A percentile compares a stretch with the other conserved stretches of the same genome.
These are phyloP conservation scores for Drosophila mauritiana DNA, from an alignment of 1,140 invertebrate species.

Conservation along the genomic window DNA sequence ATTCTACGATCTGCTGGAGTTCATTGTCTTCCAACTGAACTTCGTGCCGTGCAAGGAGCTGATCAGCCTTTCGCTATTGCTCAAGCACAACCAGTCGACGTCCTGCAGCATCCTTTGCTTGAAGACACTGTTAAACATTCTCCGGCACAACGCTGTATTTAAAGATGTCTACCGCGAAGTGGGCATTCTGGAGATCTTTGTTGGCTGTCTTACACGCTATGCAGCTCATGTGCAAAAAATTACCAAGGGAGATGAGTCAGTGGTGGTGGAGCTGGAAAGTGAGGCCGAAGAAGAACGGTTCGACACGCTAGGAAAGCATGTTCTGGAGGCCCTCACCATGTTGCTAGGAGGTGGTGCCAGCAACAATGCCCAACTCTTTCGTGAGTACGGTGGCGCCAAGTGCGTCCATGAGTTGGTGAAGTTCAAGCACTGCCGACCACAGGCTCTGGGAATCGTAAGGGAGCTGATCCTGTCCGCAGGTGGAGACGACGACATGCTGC, in stretches of 20 bases:
- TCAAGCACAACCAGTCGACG: constrained; percentile 93
- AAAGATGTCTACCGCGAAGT: constrained; percentile 99
- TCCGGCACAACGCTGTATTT: constrained; percentile 95
- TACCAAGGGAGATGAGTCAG: constrained; percentile 70
- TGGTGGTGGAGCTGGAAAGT: constrained; percentile 42
- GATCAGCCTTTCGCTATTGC: constrained; percentile 96
- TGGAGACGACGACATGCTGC: constrained; percentile 98
- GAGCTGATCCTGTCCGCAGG: constrained; percentile 95
- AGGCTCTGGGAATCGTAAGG: constrained; percentile 91
- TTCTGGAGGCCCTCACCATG: constrained; percentile 94
- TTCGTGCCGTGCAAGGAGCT: constrained; percentile 99
- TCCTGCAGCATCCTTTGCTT: constrained; percentile 94
- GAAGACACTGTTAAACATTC: constrained; percentile 94
- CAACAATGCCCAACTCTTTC: constrained; percentile 95
- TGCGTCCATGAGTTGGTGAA: constrained; percentile 96
- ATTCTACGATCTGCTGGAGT: constrained; percentile 97
- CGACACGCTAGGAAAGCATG: constrained; percentile 91
- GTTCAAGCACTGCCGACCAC: constrained; percentile 92
- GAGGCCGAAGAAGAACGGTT: constrained; percentile 85
- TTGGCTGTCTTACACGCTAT: constrained; percentile 96
- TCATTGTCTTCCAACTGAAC: constrained; percentile 98
- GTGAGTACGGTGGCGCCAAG: constrained; percentile 95
- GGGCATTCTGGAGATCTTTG: constrained; percentile 98
- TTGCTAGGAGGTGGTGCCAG: constrained; percentile 90
- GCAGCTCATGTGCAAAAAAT: constrained; percentile 86